A percentile compares a stretch with the other conserved stretches of the same genome.
Evolutionary conservation across 2,113 vertebrate species (phyloP).

Genomic region (Prunella himalayana): DNA sequence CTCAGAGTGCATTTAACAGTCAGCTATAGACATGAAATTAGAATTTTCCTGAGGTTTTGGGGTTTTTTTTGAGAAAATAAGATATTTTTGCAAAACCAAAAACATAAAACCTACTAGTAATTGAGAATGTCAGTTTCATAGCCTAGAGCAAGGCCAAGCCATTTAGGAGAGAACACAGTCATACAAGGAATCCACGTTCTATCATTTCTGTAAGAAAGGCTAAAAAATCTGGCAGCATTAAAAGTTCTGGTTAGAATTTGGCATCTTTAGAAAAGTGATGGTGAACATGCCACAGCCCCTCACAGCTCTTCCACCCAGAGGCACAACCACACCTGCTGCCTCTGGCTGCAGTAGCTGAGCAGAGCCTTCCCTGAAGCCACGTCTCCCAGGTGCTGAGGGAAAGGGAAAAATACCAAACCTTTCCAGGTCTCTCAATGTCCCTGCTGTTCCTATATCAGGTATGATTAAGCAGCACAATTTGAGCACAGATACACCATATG

Average conservation of each 20-base stretch:
- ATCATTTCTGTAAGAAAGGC: neutral
- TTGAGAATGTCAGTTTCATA: neutral
- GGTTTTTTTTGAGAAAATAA: neutral
- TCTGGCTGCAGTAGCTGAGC: neutral
- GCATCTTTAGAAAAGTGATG: neutral
- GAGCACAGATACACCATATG: neutral
- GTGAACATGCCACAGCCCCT: neutral
- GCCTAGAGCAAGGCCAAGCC: neutral
- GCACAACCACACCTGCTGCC: neutral
- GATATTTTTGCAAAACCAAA: neutral
- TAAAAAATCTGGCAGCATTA: neutral
- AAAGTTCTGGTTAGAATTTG: neutral
- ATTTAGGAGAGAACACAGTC: neutral
- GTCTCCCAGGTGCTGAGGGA: neutral
- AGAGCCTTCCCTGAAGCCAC: neutral
- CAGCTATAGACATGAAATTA: neutral
- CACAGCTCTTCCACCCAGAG: neutral
- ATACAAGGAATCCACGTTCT: neutral
- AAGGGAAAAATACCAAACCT: neutral
- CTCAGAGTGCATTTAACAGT: neutral
- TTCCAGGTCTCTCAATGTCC: neutral
- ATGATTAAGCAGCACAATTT: neutral
- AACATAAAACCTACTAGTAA: neutral
- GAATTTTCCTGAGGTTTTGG: neutral
- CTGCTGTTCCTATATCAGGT: neutral